Evolutionary conservation across 2,888 invertebrate species (phyloP).

Genomic region (Zelleria hepariella): DNA sequence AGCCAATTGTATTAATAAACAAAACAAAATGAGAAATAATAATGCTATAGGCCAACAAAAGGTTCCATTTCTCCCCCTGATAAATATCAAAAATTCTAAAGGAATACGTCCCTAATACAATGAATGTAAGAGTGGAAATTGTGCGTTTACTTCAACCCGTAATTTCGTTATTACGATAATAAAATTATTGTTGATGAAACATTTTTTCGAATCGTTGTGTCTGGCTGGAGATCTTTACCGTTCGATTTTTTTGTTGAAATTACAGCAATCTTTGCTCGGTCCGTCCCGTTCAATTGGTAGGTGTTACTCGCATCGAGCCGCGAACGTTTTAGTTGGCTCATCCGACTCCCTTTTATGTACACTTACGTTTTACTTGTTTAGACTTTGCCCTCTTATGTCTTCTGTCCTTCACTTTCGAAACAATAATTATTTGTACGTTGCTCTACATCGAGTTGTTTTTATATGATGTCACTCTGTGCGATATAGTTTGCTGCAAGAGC

Average conservation of each 20-base stretch:
- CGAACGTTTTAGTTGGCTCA: conserved; percentile 33
- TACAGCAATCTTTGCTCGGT: conserved; percentile 60
- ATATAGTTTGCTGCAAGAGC: conserved; percentile 2
- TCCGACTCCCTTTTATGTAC: conserved; percentile 23
- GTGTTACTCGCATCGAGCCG: conserved; percentile 32
- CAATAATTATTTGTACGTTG: neutral
- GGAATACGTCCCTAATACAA: conserved; percentile 47
- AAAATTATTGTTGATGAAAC: conserved; percentile 72
- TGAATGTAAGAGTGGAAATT: conserved; percentile 54
- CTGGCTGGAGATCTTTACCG: conserved; percentile 70
- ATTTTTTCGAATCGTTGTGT: conserved; percentile 68
- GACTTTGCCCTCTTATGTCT: neutral
- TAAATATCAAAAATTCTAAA: conserved; percentile 45
- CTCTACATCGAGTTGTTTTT: too few species aligned
- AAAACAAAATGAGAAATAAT: conserved; percentile 73
- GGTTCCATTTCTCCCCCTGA: conserved; percentile 70
- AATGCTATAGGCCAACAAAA: conserved; percentile 72
- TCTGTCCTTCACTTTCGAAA: neutral
- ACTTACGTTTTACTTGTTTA: conserved; percentile 15
- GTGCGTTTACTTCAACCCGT: conserved; percentile 50
- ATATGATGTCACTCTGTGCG: neutral
- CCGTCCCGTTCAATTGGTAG: conserved; percentile 57
- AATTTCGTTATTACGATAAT: conserved; percentile 72
- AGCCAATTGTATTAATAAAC: conserved; percentile 73
- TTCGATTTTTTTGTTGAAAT: conserved; percentile 63